Conservation (phyloP, 1,140 invertebrate species). For the Teleopsis dalmanni region DNA sequence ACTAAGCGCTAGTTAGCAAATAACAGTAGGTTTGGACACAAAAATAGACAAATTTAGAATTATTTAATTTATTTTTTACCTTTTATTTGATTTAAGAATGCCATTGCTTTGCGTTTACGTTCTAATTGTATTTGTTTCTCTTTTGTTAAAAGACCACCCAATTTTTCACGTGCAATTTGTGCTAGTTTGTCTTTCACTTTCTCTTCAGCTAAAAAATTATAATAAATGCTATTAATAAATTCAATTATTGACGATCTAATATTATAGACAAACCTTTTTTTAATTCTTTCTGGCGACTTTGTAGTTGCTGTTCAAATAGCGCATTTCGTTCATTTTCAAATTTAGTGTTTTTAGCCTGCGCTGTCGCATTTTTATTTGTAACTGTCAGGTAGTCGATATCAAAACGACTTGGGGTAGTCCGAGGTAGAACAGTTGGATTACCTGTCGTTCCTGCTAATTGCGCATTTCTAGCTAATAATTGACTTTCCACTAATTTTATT, state of each 20-base stretch:
- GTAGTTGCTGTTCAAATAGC: constrained; percentile 10
- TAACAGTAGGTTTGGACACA: not conserved
- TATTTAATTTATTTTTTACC: no score
- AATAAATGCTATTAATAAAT: not conserved
- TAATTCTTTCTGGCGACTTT: constrained; percentile 25
- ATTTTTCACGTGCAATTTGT: constrained; percentile 53
- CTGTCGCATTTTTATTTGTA: not conserved
- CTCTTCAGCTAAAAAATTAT: constrained; percentile 49
- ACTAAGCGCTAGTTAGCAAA: no score
- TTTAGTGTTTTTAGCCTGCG: not conserved
- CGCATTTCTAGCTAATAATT: constrained; percentile 27
- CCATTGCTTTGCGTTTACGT: constrained; percentile 58
- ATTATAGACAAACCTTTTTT: constrained; percentile 21
- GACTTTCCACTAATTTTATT: constrained; percentile 36
- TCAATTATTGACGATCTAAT: not conserved
- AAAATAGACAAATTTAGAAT: no score
- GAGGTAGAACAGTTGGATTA: constrained; percentile 11
- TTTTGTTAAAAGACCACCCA: constrained; percentile 48
- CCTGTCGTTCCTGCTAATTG: constrained; percentile 18
- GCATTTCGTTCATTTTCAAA: constrained; percentile 11
- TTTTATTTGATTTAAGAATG: constrained; percentile 57
- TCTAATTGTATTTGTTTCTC: constrained; percentile 65
- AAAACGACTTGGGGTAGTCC: constrained; percentile 2
- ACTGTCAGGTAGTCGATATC: constrained; percentile 2
- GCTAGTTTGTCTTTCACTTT: constrained; percentile 57